Conservation (phyloP, 2,888 invertebrate genomes). For the Drosophila diplacantha region DNA sequence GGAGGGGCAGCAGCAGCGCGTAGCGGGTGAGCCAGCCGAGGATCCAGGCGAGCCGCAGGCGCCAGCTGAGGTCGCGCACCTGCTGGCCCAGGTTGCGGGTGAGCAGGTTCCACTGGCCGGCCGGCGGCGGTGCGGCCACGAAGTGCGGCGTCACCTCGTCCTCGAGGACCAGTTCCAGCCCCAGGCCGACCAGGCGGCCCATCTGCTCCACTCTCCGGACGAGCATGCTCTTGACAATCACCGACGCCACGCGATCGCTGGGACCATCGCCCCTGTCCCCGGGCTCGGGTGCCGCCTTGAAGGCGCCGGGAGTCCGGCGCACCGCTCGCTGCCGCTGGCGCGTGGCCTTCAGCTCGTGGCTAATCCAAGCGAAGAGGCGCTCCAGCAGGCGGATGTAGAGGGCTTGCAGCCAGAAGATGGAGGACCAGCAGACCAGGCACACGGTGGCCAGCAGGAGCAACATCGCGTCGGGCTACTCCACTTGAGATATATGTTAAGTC, state of each 20-base stretch:
- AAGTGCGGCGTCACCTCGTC: conserved; percentile 55
- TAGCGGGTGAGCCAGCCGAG: conserved; percentile 44
- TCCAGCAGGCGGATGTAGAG: conserved; percentile 41
- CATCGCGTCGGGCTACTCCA: conserved; percentile 5
- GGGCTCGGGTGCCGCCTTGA: too few relatives aligned
- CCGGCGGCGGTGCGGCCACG: conserved; percentile 34
- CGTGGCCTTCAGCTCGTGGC: conserved; percentile 20
- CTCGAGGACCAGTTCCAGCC: conserved; percentile 46
- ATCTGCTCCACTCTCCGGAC: conserved; percentile 39
- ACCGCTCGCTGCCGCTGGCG: neutral
- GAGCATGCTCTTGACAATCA: conserved; percentile 22
- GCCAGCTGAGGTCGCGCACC: conserved; percentile 30
- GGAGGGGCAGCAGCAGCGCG: conserved; percentile 44
- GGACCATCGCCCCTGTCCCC: neutral
- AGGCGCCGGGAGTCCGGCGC: too few relatives aligned
- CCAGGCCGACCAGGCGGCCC: conserved; percentile 40
- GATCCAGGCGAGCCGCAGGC: conserved; percentile 41
- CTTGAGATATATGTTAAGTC: neutral
- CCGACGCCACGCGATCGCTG: neutral
- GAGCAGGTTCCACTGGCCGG: conserved; percentile 51
- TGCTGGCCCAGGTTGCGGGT: conserved; percentile 44
- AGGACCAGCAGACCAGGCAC: neutral
- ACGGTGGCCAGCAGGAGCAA: conserved; percentile 24
- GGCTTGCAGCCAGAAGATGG: conserved; percentile 3
- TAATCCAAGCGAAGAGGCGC: conserved; percentile 38